Percentiles rank a stretch among this genome's conserved stretches.
These are phyloP conservation scores for Peromyscus aztecus DNA, from an alignment of 2,797 vertebrate species.

Conservation along the genomic window DNA sequence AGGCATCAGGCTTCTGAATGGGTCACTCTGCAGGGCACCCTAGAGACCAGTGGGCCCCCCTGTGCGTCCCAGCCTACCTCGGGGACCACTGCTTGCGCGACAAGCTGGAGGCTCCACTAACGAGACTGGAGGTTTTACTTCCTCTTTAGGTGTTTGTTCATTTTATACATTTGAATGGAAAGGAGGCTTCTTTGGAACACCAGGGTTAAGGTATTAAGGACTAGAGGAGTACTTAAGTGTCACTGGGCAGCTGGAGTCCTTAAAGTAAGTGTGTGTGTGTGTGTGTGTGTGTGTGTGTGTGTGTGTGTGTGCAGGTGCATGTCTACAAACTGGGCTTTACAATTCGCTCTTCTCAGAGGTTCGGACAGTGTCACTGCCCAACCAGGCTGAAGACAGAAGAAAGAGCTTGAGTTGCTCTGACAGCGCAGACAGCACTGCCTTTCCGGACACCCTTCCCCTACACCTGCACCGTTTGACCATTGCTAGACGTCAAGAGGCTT, in stretches of 20 bases:
- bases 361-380: not conserved
- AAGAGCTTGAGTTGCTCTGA: not conserved
- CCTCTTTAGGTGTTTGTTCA: not conserved
- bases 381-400: not conserved
- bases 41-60: too few relatives aligned
- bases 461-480: not conserved
- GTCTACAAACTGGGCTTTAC: not conserved
- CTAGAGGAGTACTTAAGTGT: not conserved
- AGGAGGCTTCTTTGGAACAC: not conserved
- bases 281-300: not conserved
- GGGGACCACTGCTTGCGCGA: accelerated
- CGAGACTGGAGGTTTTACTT: not conserved
- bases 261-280: not conserved
- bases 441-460: not conserved
- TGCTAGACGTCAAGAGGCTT: not conserved
- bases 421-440: not conserved
- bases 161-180: constrained; percentile 24
- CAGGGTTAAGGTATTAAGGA: not conserved
- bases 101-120: not conserved
- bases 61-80: too few relatives aligned
- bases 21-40: not conserved
- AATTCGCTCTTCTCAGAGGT: not conserved
- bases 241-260: not conserved
- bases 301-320: not conserved
- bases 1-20: not conserved